These are phyloP conservation scores for Nephila pilipes DNA, from an alignment of 1,140 invertebrate species.

Conservation along the genomic window DNA sequence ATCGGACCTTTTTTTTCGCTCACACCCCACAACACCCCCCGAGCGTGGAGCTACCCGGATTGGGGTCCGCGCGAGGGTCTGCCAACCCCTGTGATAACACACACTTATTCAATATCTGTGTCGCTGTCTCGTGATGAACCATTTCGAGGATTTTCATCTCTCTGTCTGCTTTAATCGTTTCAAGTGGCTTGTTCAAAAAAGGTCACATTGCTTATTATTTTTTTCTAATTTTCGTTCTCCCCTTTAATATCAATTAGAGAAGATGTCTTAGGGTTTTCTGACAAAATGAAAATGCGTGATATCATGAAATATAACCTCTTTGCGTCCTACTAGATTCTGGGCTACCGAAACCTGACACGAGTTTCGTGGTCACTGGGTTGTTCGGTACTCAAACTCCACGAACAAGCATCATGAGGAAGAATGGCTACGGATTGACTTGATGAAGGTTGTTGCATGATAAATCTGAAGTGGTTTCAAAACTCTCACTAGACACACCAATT, in stretches of 20 bases:
- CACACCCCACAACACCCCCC: neutral
- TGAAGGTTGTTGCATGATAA: too few species aligned
- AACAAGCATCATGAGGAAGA: too few species aligned
- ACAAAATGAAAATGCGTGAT: too few species aligned
- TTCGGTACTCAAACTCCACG: too few species aligned
- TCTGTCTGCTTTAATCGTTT: neutral
- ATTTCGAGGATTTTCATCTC: neutral
- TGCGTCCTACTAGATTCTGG: too few species aligned
- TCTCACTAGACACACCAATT: too few species aligned
- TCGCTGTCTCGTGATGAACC: neutral
- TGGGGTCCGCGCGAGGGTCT: neutral
- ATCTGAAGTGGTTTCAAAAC: too few species aligned
- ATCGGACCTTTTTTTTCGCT: neutral
- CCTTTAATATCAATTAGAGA: neutral
- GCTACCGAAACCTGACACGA: too few species aligned
- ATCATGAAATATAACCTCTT: too few species aligned
- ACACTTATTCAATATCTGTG: neutral
- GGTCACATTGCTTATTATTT: neutral
- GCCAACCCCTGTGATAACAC: constrained; percentile 13
- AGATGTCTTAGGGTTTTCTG: neutral
- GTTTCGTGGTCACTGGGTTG: too few species aligned
- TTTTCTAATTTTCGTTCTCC: neutral
- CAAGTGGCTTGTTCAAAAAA: neutral
- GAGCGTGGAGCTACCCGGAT: neutral
- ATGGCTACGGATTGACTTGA: too few species aligned